These are phyloP conservation scores for Lacanobia wlatinum DNA, from an alignment of 2,888 invertebrate genomes.

Conservation along the genomic window DNA sequence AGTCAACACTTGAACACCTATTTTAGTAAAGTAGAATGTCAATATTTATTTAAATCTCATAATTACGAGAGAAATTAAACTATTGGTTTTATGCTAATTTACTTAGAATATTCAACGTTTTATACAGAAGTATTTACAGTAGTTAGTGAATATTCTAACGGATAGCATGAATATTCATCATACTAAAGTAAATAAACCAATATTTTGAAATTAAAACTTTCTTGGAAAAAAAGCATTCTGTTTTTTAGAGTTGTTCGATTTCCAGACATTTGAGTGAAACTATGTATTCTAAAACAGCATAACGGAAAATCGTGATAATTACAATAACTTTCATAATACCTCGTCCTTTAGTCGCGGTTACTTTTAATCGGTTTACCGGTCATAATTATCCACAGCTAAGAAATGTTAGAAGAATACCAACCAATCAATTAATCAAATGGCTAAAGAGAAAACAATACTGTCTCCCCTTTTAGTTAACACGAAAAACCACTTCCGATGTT, in stretches of 20 bases:
- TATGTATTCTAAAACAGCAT: too few species aligned
- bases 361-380: not conserved
- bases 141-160: not conserved
- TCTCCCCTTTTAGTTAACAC: constrained; percentile 65
- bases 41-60: constrained; percentile 35
- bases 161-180: not conserved
- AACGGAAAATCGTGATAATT: too few species aligned
- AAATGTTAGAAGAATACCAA: constrained; percentile 21
- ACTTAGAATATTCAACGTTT: constrained; percentile 9
- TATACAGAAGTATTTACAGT: not conserved
- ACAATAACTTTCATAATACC: too few species aligned
- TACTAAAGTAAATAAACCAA: not conserved
- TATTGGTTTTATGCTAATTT: constrained; percentile 2
- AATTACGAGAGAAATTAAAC: constrained; percentile 13
- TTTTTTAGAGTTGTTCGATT: too few species aligned
- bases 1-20: constrained; percentile 24
- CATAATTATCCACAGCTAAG: not conserved
- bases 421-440: constrained; percentile 57
- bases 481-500: constrained; percentile 65
- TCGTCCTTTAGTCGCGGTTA: not conserved
- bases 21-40: not conserved
- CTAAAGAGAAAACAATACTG: constrained; percentile 44
- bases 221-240: too few species aligned
- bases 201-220: not conserved
- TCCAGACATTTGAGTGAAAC: too few species aligned